Evolutionary conservation across 2,888 invertebrate species (phyloP).

Genomic region (Microdon myrmicae): DNA sequence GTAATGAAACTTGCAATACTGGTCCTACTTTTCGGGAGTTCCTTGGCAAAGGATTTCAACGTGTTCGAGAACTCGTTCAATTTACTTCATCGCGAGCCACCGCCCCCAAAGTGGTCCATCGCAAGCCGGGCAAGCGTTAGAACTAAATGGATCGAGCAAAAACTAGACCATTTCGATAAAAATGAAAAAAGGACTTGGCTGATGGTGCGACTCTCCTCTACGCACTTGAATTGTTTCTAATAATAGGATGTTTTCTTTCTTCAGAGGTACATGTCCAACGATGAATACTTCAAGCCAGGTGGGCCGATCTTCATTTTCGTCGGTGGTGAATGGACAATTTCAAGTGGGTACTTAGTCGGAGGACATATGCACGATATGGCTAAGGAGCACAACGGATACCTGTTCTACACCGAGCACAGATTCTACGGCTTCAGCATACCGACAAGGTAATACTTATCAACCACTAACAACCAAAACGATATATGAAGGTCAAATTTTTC

Average conservation of each 20-base stretch:
- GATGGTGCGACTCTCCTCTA: conserved; percentile 63
- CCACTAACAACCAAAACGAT: not conserved
- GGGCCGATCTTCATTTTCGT: conserved; percentile 75
- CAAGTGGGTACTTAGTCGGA: conserved; percentile 69
- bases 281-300: conserved; percentile 66
- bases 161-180: conserved; percentile 71
- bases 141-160: conserved; percentile 69
- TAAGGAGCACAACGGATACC: conserved; percentile 70
- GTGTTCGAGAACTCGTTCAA: conserved; percentile 59
- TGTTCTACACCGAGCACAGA: conserved; percentile 83
- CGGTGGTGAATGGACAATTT: conserved; percentile 78
- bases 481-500: not conserved
- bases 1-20: too few relatives aligned
- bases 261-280: conserved; percentile 69
- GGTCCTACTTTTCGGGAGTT: too few relatives aligned
- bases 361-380: conserved; percentile 76
- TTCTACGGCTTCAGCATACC: conserved; percentile 83
- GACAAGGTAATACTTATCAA: conserved; percentile 69
- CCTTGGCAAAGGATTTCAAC: too few relatives aligned
- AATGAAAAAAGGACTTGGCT: conserved; percentile 70
- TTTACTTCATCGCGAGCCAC: conserved; percentile 67
- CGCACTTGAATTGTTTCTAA: not conserved
- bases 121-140: conserved; percentile 55
- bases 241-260: not conserved
- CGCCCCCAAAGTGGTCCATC: conserved; percentile 51